A percentile compares a stretch with the other conserved stretches of the same genome.
Evolutionary conservation across 2,113 vertebrate species (phyloP).

Genomic region (Tricholaema leucomelas): DNA sequence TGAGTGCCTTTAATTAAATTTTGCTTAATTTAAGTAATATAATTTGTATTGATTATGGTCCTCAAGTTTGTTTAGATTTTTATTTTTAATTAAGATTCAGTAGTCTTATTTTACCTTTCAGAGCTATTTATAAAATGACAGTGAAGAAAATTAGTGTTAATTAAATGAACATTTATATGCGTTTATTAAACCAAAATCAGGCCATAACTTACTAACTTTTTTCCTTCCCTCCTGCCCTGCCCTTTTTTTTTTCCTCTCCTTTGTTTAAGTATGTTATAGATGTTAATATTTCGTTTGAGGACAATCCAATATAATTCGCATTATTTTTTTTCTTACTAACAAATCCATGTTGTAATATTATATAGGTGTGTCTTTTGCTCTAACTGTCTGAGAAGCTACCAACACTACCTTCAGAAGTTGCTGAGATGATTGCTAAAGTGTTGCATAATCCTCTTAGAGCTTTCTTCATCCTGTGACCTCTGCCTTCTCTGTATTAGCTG

Average conservation of each 20-base stretch:
- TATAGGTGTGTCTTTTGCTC: neutral
- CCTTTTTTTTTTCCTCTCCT: too few relatives aligned
- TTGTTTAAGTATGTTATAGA: neutral
- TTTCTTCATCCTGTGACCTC: neutral
- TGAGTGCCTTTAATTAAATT: slow-evolving; percentile 53
- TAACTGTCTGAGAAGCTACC: neutral
- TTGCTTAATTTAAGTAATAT: slow-evolving; percentile 58
- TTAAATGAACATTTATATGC: slow-evolving; percentile 28
- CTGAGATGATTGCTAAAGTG: neutral
- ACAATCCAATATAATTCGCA: neutral
- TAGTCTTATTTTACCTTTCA: slow-evolving; percentile 61
- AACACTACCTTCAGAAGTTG: neutral
- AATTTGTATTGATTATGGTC: slow-evolving; percentile 66
- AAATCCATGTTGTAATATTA: neutral
- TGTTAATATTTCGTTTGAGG: neutral
- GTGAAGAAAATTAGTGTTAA: slow-evolving; percentile 38
- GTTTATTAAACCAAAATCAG: neutral
- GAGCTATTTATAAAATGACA: slow-evolving; percentile 37
- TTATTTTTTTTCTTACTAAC: neutral
- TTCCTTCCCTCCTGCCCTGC: too few relatives aligned
- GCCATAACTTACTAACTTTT: neutral
- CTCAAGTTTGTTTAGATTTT: slow-evolving; percentile 39
- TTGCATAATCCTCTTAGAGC: neutral
- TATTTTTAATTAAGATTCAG: slow-evolving; percentile 65
- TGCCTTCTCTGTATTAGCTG: neutral